phyloP scores from a whole-genome alignment of 2,888 invertebrate species.

The Spisula solida region DNA sequence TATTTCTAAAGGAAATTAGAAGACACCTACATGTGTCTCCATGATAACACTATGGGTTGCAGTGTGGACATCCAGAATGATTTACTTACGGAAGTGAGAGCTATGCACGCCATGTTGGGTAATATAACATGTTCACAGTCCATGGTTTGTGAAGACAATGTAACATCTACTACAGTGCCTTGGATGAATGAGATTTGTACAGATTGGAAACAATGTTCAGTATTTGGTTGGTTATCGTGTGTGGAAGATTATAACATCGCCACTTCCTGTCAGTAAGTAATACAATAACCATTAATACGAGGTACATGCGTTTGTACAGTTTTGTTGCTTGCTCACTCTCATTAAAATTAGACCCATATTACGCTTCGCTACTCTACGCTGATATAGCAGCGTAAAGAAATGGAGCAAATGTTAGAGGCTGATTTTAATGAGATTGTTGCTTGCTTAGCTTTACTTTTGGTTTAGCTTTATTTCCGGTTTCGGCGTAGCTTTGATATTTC shows the following conservation, averaged over 20 bases:
- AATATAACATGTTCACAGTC: conserved; percentile 53
- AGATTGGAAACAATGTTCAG: conserved; percentile 5
- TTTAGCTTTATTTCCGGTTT: no score
- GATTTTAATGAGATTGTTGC: no score
- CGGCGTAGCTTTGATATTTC: no score
- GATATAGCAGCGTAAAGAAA: no score
- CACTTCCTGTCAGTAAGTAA: conserved; percentile 37
- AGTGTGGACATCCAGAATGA: conserved; percentile 25
- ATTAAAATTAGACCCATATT: no score
- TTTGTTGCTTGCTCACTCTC: no score
- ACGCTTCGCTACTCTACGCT: no score
- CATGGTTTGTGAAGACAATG: conserved; percentile 47
- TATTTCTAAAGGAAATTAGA: conserved; percentile 43
- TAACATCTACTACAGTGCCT: conserved; percentile 18
- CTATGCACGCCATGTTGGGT: conserved; percentile 57
- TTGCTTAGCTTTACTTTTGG: no score
- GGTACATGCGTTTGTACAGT: no score
- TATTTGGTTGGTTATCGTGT: conserved; percentile 39
- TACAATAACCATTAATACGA: background rate
- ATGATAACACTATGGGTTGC: conserved; percentile 47
- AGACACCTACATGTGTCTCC: conserved; percentile 52
- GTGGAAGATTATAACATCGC: conserved; percentile 25
- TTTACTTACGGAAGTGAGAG: conserved; percentile 46
- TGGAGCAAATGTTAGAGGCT: no score
- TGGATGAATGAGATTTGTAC: conserved; percentile 49